Percentiles rank a stretch among this genome's conserved stretches.
These are phyloP conservation scores for Mesocricetus auratus DNA, from an alignment of 2,113 vertebrate species.

Conservation along the genomic window DNA sequence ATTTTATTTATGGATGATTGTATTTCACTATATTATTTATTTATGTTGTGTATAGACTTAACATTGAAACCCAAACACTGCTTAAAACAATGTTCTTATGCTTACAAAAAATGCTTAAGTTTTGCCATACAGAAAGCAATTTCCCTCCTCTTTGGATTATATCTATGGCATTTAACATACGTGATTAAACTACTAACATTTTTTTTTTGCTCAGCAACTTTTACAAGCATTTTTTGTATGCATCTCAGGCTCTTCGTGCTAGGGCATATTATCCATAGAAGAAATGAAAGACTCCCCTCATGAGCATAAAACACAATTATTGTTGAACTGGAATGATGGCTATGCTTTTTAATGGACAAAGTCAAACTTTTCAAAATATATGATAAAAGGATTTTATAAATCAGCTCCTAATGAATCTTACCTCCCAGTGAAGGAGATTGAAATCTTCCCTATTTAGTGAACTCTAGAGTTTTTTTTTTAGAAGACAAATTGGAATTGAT, in stretches of 20 bases:
- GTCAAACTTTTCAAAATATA: slow-evolving; percentile 42
- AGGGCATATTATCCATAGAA: background rate
- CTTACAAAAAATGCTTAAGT: slow-evolving; percentile 48
- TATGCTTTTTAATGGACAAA: slow-evolving; percentile 49
- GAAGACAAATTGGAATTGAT: background rate
- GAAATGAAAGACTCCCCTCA: background rate
- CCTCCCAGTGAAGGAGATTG: slow-evolving; percentile 20
- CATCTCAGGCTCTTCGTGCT: background rate
- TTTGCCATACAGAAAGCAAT: slow-evolving; percentile 43
- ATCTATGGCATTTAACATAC: slow-evolving; percentile 33
- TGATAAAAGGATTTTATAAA: slow-evolving; percentile 51
- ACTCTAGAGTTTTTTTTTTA: background rate
- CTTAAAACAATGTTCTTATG: slow-evolving; percentile 10
- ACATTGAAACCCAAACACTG: slow-evolving; percentile 38
- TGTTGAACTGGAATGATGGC: background rate
- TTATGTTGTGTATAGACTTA: slow-evolving; percentile 55
- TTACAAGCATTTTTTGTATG: slow-evolving; percentile 50
- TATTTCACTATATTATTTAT: slow-evolving; percentile 59
- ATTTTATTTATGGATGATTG: slow-evolving; percentile 21
- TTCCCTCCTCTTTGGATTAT: slow-evolving; percentile 40
- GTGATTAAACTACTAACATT: slow-evolving; percentile 52
- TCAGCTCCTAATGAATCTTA: slow-evolving; percentile 17
- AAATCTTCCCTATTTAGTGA: slow-evolving; percentile 34
- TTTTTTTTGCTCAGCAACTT: slow-evolving; percentile 62
- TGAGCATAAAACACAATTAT: background rate